Conservation (phyloP, 2,113 vertebrate species). For the Tamias sibiricus region DNA sequence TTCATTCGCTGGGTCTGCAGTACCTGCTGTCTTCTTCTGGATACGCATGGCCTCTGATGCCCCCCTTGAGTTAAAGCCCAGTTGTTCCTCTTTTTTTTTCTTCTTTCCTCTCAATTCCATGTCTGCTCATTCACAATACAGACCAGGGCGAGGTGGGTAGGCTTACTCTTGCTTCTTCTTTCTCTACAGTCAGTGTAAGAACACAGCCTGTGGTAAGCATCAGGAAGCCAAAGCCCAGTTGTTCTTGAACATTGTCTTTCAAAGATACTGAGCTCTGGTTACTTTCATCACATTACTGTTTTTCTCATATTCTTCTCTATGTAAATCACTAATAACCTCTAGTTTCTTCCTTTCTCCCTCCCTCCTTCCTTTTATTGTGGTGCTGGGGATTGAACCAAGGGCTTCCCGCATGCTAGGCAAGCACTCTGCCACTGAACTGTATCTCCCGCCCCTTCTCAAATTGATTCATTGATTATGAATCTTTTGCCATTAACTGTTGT, state of each 20-base stretch:
- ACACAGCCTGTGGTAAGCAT: too few relatives aligned
- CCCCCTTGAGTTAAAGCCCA: not conserved
- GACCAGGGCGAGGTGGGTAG: too few relatives aligned
- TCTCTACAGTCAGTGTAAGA: too few relatives aligned
- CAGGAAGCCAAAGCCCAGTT: not conserved
- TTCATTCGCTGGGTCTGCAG: not conserved
- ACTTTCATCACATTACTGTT: not conserved
- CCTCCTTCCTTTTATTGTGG: not conserved
- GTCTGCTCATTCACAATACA: too few relatives aligned
- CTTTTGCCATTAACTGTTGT: not conserved
- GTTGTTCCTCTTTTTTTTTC: too few relatives aligned
- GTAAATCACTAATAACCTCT: not conserved
- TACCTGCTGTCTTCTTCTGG: not conserved
- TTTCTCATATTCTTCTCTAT: not conserved
- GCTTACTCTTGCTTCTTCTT: too few relatives aligned
- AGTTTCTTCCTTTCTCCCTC: not conserved
- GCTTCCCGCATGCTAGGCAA: too few relatives aligned
- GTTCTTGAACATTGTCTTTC: not conserved
- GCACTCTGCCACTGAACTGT: too few relatives aligned
- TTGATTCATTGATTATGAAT: not conserved
- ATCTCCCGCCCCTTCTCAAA: not conserved
- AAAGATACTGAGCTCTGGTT: not conserved
- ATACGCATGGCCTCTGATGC: not conserved
- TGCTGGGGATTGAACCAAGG: too few relatives aligned
- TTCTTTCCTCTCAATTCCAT: too few relatives aligned